Conservation (phyloP, 2,797 vertebrate genomes). For the Sebastes goodei region DNA sequence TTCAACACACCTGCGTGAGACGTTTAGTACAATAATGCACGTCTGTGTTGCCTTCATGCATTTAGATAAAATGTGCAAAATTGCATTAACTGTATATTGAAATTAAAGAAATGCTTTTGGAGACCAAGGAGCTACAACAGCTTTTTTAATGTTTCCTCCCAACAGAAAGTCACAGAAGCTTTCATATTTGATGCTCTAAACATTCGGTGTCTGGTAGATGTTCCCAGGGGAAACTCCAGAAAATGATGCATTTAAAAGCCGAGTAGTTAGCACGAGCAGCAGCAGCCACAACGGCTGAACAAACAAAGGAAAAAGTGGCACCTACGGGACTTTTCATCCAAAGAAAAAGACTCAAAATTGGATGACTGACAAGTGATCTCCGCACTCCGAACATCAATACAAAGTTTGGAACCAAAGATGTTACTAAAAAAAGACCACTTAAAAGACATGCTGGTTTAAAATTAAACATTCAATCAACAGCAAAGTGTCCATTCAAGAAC, state of each 20-base stretch:
- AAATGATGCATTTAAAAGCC: background rate
- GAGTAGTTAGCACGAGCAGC: background rate
- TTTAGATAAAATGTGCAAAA: background rate
- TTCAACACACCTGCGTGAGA: background rate
- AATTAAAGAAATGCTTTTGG: background rate
- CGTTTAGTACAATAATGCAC: background rate
- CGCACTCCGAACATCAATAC: background rate
- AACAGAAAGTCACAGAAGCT: background rate
- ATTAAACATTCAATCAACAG: background rate
- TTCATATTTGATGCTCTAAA: background rate
- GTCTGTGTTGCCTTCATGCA: background rate
- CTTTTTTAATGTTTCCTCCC: background rate
- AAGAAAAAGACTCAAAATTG: background rate
- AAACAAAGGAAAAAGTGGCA: constrained; percentile 1
- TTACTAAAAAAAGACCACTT: background rate
- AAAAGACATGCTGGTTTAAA: background rate
- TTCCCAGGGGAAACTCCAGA: background rate
- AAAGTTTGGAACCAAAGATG: background rate
- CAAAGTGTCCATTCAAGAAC: background rate
- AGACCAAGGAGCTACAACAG: background rate
- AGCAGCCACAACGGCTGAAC: background rate
- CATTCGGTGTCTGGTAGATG: background rate
- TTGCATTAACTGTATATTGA: background rate
- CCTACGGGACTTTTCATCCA: background rate
- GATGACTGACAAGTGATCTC: background rate